Conservation (phyloP, 2,888 invertebrate species). For the Coremacera marginata region DNA sequence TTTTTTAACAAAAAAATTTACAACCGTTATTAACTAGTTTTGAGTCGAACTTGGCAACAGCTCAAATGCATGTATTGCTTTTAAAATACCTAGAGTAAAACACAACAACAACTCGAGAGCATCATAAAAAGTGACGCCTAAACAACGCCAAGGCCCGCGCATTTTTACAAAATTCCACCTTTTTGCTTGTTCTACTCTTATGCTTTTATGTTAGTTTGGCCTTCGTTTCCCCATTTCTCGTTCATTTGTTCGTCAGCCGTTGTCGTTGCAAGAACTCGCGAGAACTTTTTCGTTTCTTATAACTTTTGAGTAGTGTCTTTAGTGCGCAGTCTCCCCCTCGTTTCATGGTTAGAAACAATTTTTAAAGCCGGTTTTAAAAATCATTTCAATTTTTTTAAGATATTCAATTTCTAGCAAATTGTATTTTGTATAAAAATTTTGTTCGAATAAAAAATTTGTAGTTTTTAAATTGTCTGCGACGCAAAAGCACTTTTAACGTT, state of each 20-base stretch:
- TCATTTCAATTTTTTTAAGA: not conserved
- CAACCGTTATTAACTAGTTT: not conserved
- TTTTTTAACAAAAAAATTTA: not conserved
- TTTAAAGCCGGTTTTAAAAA: constrained; percentile 44
- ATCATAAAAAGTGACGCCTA: not conserved
- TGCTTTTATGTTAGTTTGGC: not conserved
- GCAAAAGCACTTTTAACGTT: constrained; percentile 18
- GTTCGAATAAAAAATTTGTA: not conserved
- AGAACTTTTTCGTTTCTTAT: constrained; percentile 42
- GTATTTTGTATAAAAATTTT: not conserved
- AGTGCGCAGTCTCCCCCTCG: constrained; percentile 32
- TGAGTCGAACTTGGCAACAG: constrained; percentile 16
- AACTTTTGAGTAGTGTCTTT: constrained; percentile 23
- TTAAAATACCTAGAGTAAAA: constrained; percentile 7
- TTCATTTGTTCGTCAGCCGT: constrained; percentile 63
- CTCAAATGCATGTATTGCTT: not conserved
- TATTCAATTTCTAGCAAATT: not conserved
- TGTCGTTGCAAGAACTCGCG: constrained; percentile 55
- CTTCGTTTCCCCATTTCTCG: constrained; percentile 47
- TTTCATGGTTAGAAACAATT: constrained; percentile 31
- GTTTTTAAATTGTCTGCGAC: constrained; percentile 15
- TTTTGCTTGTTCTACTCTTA: no score
- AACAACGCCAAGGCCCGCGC: not conserved
- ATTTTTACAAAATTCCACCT: not conserved
- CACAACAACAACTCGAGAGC: constrained; percentile 18